Conservation (phyloP, 2,797 vertebrate genomes). For the Podarcis siculus region DNA sequence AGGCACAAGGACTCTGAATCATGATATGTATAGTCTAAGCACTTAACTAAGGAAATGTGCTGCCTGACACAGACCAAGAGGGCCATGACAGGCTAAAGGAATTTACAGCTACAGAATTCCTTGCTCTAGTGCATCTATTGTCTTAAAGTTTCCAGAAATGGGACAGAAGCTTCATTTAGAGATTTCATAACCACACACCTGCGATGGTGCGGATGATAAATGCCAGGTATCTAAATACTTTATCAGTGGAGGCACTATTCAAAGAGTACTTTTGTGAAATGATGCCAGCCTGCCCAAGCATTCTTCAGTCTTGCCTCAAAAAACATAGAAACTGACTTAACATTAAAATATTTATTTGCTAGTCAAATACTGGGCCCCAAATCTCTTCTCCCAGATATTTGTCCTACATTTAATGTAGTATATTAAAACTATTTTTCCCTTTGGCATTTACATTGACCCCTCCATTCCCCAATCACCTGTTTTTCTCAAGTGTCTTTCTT, state of each 20-base stretch:
- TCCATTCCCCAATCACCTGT: background rate
- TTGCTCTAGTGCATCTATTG: background rate
- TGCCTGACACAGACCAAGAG: background rate
- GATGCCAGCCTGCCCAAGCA: background rate
- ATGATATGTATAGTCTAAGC: background rate
- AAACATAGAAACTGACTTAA: background rate
- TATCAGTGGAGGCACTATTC: background rate
- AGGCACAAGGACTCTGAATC: background rate
- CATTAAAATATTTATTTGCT: background rate
- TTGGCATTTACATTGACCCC: background rate
- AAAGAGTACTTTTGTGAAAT: background rate
- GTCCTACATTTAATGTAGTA: background rate
- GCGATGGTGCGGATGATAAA: background rate
- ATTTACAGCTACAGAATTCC: background rate
- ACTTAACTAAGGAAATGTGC: slow-evolving; percentile 6
- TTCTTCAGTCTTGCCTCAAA: background rate
- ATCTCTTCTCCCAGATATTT: background rate
- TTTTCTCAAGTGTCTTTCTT: background rate
- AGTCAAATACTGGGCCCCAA: background rate
- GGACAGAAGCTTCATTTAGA: background rate
- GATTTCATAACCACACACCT: background rate
- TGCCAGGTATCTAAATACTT: background rate
- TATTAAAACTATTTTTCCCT: background rate
- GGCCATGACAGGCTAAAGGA: background rate
- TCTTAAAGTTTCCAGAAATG: slow-evolving; percentile 1